phyloP scores from a whole-genome alignment of 2,888 invertebrate genomes.

The Ischnura elegans region DNA sequence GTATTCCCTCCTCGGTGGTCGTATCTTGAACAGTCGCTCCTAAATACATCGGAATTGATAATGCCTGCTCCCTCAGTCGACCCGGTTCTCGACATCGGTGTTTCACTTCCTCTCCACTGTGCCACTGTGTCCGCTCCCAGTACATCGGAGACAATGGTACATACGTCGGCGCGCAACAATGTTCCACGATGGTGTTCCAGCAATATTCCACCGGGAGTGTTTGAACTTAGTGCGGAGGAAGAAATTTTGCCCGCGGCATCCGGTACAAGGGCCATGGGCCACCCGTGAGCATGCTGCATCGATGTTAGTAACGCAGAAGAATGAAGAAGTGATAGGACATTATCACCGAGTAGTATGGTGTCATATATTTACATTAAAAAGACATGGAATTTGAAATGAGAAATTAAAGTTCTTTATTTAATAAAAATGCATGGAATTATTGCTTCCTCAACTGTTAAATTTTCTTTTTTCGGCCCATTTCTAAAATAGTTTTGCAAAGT shows the following conservation, averaged over 20 bases:
- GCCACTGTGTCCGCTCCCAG: background rate
- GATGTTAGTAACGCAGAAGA: too few relatives aligned
- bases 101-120: background rate
- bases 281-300: background rate
- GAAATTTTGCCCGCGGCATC: background rate
- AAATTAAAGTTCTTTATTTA: too few relatives aligned
- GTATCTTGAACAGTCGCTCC: background rate
- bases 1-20: background rate
- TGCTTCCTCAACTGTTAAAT: too few relatives aligned
- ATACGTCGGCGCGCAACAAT: background rate
- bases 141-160: background rate
- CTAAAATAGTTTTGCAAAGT: too few relatives aligned
- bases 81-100: background rate
- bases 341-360: too few relatives aligned
- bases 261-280: background rate
- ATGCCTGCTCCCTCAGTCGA: background rate
- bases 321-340: too few relatives aligned
- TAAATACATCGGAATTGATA: slow-evolving; percentile 39
- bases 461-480: too few relatives aligned
- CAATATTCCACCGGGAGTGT: background rate
- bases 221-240: background rate
- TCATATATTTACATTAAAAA: too few relatives aligned
- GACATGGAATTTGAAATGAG: too few relatives aligned
- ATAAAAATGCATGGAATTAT: too few relatives aligned
- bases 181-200: background rate